Evolutionary conservation across 1,140 invertebrate genomes (phyloP).

Genomic region (Halyomorpha halys): DNA sequence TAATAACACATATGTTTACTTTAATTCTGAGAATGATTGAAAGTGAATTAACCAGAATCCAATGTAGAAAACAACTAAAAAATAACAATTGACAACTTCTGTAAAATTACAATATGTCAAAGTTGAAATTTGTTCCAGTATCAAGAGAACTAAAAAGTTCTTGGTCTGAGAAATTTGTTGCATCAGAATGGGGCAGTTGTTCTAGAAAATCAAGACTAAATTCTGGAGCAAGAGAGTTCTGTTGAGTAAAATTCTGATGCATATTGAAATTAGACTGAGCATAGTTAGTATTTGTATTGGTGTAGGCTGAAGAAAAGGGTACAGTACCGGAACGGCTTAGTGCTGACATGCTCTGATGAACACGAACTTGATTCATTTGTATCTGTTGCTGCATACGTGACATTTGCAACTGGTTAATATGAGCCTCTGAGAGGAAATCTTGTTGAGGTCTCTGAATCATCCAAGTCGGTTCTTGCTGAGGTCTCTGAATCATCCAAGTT

Average conservation of each 20-base stretch:
- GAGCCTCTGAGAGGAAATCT: constrained; percentile 34
- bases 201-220: constrained; percentile 73
- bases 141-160: constrained; percentile 60
- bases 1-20: too few species aligned
- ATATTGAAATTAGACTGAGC: constrained; percentile 10
- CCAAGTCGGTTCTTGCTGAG: constrained; percentile 9
- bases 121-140: constrained; percentile 44
- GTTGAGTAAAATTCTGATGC: constrained; percentile 14
- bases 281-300: constrained; percentile 38
- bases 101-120: constrained; percentile 39
- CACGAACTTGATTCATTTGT: constrained; percentile 14
- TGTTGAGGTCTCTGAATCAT: constrained; percentile 12
- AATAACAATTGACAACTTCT: too few species aligned
- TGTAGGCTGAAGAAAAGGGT: constrained; percentile 33
- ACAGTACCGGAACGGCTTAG: constrained; percentile 32
- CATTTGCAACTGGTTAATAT: constrained; percentile 28
- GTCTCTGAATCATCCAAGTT: constrained; percentile 11
- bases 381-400: constrained; percentile 26
- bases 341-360: constrained; percentile 26
- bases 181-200: constrained; percentile 36
- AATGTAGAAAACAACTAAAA: too few species aligned
- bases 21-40: too few species aligned
- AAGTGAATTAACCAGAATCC: too few species aligned
- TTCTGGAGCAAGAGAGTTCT: constrained; percentile 48
- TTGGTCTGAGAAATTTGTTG: constrained; percentile 41